phyloP scores from a whole-genome alignment of 2,113 vertebrate species.

The Mus pahari region DNA sequence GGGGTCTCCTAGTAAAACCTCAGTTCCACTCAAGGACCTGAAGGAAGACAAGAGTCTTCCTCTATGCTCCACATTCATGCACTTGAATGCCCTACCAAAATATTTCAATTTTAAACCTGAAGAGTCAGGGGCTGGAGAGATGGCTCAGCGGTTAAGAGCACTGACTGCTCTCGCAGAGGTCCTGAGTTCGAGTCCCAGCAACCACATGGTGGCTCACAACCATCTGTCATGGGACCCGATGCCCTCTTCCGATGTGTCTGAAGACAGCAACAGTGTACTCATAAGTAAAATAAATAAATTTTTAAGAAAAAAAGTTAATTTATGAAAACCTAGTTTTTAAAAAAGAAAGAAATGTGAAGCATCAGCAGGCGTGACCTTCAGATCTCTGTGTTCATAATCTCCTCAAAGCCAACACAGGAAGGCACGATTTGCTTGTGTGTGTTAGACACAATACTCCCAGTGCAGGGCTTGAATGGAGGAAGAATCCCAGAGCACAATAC shows the following conservation, averaged over 20 bases:
- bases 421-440: background rate
- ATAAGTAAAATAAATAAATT: too few relatives aligned
- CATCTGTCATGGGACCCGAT: too few relatives aligned
- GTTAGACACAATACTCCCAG: background rate
- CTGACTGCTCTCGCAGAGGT: too few relatives aligned
- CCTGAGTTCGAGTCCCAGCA: too few relatives aligned
- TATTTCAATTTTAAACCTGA: conserved; percentile 7
- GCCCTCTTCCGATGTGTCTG: too few relatives aligned
- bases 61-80: background rate
- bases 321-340: too few relatives aligned
- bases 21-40: background rate
- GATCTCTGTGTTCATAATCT: background rate
- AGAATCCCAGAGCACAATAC: background rate
- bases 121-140: background rate
- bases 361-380: background rate
- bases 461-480: background rate
- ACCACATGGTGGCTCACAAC: too few relatives aligned
- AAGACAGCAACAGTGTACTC: too few relatives aligned
- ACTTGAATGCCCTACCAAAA: background rate
- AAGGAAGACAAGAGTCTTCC: background rate
- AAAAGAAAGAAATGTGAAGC: too few relatives aligned
- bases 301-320: too few relatives aligned
- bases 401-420: background rate
- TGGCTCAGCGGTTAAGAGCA: too few relatives aligned
- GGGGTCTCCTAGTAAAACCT: background rate